Conservation (phyloP, 2,797 vertebrate species). For the Lycodopsis pacificus region DNA sequence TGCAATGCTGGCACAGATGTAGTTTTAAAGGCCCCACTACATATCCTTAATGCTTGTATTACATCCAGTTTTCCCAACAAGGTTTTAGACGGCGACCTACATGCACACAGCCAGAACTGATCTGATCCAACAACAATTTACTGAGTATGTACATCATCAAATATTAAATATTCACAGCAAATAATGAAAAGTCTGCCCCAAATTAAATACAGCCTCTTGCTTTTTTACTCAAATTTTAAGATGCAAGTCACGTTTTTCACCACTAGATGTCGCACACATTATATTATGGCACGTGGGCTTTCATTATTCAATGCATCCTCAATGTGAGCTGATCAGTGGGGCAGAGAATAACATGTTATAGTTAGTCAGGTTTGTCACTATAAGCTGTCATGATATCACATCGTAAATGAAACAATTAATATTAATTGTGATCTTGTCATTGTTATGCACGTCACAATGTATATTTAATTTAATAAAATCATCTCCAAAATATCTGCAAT, state of each 20-base stretch:
- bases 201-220: neutral
- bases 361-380: neutral
- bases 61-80: no score
- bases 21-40: no score
- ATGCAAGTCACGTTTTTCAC: neutral
- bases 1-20: no score
- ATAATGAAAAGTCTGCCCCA: neutral
- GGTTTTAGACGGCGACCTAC: no score
- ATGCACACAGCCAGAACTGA: no score
- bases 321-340: neutral
- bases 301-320: neutral
- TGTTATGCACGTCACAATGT: neutral
- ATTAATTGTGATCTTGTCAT: neutral
- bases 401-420: neutral
- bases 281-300: neutral
- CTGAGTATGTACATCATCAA: neutral
- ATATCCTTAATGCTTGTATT: no score
- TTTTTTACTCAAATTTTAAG: neutral
- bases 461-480: neutral
- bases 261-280: constrained; percentile 51
- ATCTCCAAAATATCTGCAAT: neutral
- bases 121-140: no score
- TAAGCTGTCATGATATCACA: neutral
- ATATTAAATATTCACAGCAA: neutral
- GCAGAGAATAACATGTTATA: neutral